Conservation (phyloP, 2,113 vertebrate genomes). For the Prunella himalayana region DNA sequence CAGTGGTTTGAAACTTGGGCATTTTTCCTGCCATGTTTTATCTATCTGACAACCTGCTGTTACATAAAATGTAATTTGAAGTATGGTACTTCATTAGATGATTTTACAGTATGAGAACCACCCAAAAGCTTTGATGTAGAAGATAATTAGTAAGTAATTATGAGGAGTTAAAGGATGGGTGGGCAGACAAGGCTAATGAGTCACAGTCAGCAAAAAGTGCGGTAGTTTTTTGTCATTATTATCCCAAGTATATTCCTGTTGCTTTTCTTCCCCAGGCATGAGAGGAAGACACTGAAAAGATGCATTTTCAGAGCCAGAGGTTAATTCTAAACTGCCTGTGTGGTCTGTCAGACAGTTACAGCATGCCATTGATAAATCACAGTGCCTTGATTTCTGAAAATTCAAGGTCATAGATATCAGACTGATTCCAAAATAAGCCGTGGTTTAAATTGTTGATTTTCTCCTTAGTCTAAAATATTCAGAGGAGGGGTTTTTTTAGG, state of each 20-base stretch:
- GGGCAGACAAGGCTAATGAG: conserved; percentile 28
- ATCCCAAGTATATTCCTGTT: background rate
- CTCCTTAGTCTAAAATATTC: background rate
- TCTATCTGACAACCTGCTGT: background rate
- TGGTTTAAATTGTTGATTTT: background rate
- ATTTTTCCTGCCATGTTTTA: background rate
- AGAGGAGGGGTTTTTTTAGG: background rate
- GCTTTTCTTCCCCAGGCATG: background rate
- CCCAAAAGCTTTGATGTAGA: conserved; percentile 43
- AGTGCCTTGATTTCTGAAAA: background rate
- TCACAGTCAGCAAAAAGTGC: background rate
- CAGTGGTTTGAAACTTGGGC: background rate
- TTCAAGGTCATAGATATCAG: background rate
- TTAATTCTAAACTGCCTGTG: background rate
- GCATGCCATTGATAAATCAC: background rate
- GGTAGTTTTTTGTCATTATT: background rate
- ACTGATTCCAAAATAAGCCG: background rate
- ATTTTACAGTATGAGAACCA: background rate
- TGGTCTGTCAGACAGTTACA: background rate
- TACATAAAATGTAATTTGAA: background rate
- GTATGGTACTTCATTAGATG: background rate
- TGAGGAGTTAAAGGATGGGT: conserved; percentile 30
- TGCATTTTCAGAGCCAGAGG: background rate
- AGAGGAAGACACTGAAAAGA: background rate
- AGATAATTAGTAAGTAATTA: conserved; percentile 36